These are phyloP conservation scores for Halocynthia roretzi DNA, from an alignment of 23 tunicate genomes.

Conservation along the genomic window DNA sequence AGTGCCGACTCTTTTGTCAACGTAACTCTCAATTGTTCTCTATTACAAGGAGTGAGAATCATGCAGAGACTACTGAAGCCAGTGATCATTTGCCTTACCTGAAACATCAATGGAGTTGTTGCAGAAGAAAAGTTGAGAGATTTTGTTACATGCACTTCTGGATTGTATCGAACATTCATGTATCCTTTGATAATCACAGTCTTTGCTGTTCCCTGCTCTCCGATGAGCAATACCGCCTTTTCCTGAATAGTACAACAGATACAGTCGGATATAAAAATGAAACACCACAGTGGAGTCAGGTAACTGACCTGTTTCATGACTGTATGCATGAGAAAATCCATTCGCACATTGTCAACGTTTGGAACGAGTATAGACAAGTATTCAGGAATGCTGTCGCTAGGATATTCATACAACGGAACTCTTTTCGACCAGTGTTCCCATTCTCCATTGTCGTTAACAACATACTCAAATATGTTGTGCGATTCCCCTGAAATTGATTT, in stretches of 20 bases:
- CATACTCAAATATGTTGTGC: constrained; percentile 73
- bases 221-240: constrained; percentile 87
- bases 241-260: constrained; percentile 30
- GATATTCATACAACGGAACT: constrained; percentile 69
- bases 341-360: constrained; percentile 94
- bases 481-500: background rate
- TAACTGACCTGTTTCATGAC: constrained; percentile 85
- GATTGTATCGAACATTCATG: constrained; percentile 64
- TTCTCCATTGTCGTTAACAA: constrained; percentile 55
- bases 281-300: background rate
- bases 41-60: constrained; percentile 9
- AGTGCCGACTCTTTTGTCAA: constrained; percentile 95
- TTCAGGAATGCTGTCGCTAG: constrained; percentile 69
- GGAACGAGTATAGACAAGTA: constrained; percentile 86
- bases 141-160: constrained; percentile 87
- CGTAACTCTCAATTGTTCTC: constrained; percentile 94
- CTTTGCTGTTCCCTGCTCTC: constrained; percentile 98
- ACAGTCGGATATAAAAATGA: too few relatives aligned
- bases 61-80: background rate
- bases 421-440: constrained; percentile 88
- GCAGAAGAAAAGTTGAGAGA: constrained; percentile 91
- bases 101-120: constrained; percentile 94
- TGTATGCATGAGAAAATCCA: constrained; percentile 91
- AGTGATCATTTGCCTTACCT: constrained; percentile 28
- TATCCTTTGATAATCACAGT: constrained; percentile 97